Conservation (phyloP, 92 coral and sea anemone species). For the Bergia sp. region DNA sequence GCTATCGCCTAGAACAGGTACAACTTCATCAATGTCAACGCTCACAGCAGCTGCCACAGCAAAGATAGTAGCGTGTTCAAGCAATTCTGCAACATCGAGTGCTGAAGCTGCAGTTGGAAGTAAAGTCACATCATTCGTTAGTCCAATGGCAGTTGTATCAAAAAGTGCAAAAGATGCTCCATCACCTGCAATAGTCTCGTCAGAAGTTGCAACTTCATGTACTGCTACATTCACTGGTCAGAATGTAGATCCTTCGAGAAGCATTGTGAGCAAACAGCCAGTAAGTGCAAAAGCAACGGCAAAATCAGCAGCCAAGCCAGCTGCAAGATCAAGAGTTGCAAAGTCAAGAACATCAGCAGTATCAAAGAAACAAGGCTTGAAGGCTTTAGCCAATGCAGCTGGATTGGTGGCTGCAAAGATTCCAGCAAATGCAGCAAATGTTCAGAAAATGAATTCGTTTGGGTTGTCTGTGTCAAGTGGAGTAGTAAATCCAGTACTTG, state of each 20-base stretch:
- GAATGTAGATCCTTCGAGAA: background rate
- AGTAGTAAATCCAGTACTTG: constrained; percentile 6
- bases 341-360: constrained; percentile 40
- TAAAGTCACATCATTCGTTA: background rate
- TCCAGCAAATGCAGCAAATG: constrained; percentile 17
- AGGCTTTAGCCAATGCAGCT: constrained; percentile 5
- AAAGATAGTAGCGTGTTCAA: background rate
- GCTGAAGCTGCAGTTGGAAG: constrained; percentile 15
- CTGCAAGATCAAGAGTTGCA: constrained; percentile 34
- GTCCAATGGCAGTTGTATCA: background rate
- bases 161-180: background rate
- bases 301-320: constrained; percentile 46
- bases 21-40: background rate
- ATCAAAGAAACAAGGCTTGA: constrained; percentile 66
- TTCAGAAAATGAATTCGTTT: background rate
- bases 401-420: background rate
- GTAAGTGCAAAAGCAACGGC: constrained; percentile 46
- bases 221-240: background rate
- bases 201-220: background rate
- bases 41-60: background rate
- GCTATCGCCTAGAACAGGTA: background rate
- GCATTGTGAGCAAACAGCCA: constrained; percentile 9
- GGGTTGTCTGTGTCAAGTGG: background rate
- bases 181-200: background rate
- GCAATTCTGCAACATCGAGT: background rate